Evolutionary conservation across 2,888 invertebrate genomes (phyloP), one percentile per base, ranked within the genome.

Genomic region (Strigamia crassipes): DNA sequence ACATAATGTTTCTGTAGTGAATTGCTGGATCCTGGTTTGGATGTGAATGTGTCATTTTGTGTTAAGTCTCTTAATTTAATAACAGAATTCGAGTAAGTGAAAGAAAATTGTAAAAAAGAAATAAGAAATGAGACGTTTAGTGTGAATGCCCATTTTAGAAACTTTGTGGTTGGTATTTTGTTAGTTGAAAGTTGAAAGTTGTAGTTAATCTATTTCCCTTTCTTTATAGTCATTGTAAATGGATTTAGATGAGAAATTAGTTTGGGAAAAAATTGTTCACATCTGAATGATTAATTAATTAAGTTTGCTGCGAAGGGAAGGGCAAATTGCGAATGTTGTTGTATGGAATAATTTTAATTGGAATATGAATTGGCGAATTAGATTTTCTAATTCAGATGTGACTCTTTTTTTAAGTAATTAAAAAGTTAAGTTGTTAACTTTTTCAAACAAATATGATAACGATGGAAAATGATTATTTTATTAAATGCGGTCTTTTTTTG

Each of bases 361-460:
- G 56, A 56, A 56, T 56, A 56, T 56, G 56, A 56, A 56, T 56
- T 56, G 56, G 18, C 56, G 56, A 56, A 56, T 56, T 56, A 56
- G 56, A 56, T 18, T 56, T 56, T 38, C 6, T 56, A 56, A 56
- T 56, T 56, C 56, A 18, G 18, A 56, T 56, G 56, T 56, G 56
- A 56, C 56, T 18, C 18, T 18, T 18, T 56, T 56, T 56, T 56
- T 18, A 9, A 56, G 18, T 4, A 56, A 56, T 56, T 56, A 56
- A 56, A 56, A 56, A 56, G 56, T 56, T 56, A 56, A 56, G 56
- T 56, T 56, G 56, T 56, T 56, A 56, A 56, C 56, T 56, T 56
- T 56, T 56, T 56, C n/a, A 56, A 38, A 56, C 56, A 56, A 18
- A n/a, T 56, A 18, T 10, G 9, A 18, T 56, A 21, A 8, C 10